Evolutionary conservation across 2,888 invertebrate species (phyloP).

Genomic region (Drosophila affinis): DNA sequence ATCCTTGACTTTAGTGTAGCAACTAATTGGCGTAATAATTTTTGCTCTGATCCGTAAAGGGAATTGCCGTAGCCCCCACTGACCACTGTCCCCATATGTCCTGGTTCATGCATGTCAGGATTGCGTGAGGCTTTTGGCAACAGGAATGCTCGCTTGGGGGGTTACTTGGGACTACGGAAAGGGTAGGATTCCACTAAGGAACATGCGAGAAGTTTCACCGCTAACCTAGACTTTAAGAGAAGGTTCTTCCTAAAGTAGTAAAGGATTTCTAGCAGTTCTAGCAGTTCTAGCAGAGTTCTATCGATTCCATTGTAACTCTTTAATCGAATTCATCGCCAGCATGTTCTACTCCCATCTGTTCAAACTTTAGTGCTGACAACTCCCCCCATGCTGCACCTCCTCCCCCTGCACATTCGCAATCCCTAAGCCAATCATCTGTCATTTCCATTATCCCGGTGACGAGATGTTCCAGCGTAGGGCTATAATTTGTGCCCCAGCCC

Average conservation of each 20-base stretch:
- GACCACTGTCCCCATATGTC: slow-evolving; percentile 53
- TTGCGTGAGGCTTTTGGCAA: slow-evolving; percentile 18
- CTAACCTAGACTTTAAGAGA: too few species aligned
- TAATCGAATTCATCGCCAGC: too few species aligned
- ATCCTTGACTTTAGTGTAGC: slow-evolving; percentile 16
- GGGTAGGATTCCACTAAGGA: too few species aligned
- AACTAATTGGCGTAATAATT: slow-evolving; percentile 49
- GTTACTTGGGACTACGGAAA: background rate
- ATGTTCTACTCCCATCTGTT: slow-evolving; percentile 20
- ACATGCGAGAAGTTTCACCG: too few species aligned
- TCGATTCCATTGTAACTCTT: too few species aligned
- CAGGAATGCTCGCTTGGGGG: slow-evolving; percentile 2
- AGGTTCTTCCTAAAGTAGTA: too few species aligned
- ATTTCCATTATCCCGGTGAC: slow-evolving; percentile 26
- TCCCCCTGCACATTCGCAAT: background rate
- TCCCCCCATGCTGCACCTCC: too few species aligned
- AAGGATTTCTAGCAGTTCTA: too few species aligned
- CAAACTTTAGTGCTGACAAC: slow-evolving; percentile 21
- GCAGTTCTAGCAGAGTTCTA: too few species aligned
- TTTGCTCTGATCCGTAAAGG: slow-evolving; percentile 37
- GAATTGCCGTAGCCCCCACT: slow-evolving; percentile 31
- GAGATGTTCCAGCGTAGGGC: slow-evolving; percentile 27
- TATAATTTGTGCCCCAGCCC: slow-evolving; percentile 44
- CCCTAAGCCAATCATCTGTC: slow-evolving; percentile 33
- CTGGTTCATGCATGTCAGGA: background rate